Percentiles rank a stretch among this genome's conserved stretches.
Conservation (phyloP, 2,113 vertebrate genomes). For the Gallinago jamesoni region DNA sequence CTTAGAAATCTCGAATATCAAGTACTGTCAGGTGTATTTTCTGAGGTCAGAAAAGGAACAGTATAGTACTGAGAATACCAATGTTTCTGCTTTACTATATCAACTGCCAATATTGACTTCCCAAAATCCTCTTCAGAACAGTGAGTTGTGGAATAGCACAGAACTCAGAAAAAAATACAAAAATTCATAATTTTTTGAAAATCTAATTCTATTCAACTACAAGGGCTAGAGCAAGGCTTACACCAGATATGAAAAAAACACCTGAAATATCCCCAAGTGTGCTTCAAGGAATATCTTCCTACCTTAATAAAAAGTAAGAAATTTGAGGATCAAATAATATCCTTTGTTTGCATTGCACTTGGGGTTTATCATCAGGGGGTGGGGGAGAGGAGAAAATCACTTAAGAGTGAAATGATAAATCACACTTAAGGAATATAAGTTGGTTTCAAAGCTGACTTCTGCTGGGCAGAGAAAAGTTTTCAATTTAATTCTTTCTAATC, state of each 20-base stretch:
- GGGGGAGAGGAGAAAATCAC: background rate
- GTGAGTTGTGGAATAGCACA: background rate
- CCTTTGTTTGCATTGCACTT: background rate
- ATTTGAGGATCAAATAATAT: background rate
- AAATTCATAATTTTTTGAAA: background rate
- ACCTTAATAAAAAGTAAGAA: background rate
- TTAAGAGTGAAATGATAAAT: background rate
- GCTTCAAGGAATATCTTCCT: background rate
- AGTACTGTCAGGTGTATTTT: background rate
- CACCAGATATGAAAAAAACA: background rate
- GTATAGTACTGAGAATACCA: background rate
- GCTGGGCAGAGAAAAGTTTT: background rate
- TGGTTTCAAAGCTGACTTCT: background rate
- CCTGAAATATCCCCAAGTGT: background rate
- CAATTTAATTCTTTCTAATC: slow-evolving; percentile 43
- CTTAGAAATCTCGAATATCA: background rate
- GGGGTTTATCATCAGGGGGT: accelerated
- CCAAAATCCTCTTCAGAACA: background rate
- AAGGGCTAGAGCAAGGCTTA: background rate
- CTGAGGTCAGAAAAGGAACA: background rate
- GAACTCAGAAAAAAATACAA: background rate
- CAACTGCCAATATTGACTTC: background rate
- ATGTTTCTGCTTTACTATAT: background rate
- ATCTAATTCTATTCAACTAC: background rate
- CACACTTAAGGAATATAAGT: background rate